Base-by-base conservation (phyloP, 2,113 vertebrate genomes). In the Bubo bubo region DNA sequence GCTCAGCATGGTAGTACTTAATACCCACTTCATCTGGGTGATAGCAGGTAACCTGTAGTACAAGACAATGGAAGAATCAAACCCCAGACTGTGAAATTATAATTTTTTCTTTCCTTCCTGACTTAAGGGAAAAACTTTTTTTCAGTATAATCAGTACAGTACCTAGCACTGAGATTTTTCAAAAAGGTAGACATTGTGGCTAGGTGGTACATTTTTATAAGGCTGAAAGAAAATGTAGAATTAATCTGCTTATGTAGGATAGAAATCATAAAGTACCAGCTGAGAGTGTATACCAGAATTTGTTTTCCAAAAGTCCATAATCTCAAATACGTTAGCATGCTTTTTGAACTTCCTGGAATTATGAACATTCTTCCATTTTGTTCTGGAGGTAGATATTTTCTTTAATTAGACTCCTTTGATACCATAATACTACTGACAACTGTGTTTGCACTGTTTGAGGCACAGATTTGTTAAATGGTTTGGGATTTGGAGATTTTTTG, bases 401-500 rank as follows among this genome's bases (percentile, higher is more conserved):
- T 73, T 94, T 64, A 13, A 14, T 82, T 49, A 71, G 26, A 63
- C 4, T 60, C 12, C 2, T 32, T 55, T 76, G 39, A 72, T 74
- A 20, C 8, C 28, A 32, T 50, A 58, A 30, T 73, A 39, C 10
- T 60, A 39, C 18, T 79, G 28, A 35, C 16, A 90, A 27, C 27
- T 26, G 8, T 30, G 9, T 30, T 56, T 63, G 10, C 18, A 39
- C 3, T 55, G 7, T 67, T 43, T 52, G 26, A 85, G 12, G 28
- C 11, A 67, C 4, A 79, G 12, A 50, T 45, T 74, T 85, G 14
- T 73, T 12, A 9, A 35, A 37, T 64, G 1, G 6, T n/a, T 80
- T 74, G 8, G 34, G 18, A 10, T 74, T 75, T 16, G 1, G 12
- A 1, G 1, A 2, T 6, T 55, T 4, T 71, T 41, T 72, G 15